Percentiles rank a stretch among this genome's conserved stretches.
Conservation (phyloP, 2,113 vertebrate genomes). For the Camelus dromedarius region DNA sequence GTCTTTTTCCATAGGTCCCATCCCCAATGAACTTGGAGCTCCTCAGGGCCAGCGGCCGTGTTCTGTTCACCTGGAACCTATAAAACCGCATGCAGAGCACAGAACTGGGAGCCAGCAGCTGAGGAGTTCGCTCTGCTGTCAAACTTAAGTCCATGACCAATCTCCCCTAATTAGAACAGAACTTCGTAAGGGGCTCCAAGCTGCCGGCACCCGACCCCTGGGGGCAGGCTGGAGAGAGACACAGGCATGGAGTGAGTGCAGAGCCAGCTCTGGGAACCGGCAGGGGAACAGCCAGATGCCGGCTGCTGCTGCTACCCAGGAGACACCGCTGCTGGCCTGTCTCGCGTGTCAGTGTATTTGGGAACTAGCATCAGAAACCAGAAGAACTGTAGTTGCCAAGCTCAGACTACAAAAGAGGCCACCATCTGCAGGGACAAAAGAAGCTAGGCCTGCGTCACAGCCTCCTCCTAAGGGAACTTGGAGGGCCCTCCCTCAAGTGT, state of each 20-base stretch:
- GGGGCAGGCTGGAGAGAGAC: not conserved
- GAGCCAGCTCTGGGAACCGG: too few relatives aligned
- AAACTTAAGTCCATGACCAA: not conserved
- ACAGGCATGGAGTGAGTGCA: too few relatives aligned
- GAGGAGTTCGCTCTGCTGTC: not conserved
- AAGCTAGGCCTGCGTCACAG: not conserved
- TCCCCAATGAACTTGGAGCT: not conserved
- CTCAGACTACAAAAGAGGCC: not conserved
- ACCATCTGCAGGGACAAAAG: not conserved
- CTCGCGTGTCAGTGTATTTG: not conserved
- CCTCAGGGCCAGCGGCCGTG: not conserved
- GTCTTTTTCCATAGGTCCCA: not conserved
- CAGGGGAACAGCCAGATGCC: too few relatives aligned
- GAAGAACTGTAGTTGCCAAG: not conserved
- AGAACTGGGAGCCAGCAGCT: fast-evolving
- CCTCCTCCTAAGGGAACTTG: not conserved
- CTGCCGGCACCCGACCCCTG: not conserved
- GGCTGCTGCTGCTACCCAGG: not conserved
- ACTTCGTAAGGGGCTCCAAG: not conserved
- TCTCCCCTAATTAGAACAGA: not conserved
- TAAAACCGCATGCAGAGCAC: not conserved
- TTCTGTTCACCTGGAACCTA: not conserved
- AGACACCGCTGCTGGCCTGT: not conserved
- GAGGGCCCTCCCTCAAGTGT: not conserved
- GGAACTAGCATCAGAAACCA: not conserved